phyloP scores from a whole-genome alignment of 1,140 invertebrate species.

The Leptonema lineaticorne region DNA sequence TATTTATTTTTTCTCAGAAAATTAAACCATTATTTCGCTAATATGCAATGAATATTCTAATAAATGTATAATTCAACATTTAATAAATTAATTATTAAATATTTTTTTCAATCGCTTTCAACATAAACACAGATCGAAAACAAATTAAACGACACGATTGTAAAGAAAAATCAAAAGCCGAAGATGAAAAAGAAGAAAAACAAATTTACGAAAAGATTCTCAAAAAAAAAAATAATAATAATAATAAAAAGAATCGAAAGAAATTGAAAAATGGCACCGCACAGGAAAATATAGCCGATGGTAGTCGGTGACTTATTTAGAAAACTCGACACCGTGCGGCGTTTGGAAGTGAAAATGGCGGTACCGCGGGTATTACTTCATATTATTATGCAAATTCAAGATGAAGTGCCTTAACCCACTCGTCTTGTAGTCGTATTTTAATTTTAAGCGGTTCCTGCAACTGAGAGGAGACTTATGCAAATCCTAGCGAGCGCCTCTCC shows the following conservation, averaged over 20 bases:
- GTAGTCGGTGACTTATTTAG: slow-evolving; percentile 4
- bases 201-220: too few relatives aligned
- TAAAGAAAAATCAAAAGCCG: too few relatives aligned
- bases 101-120: not conserved
- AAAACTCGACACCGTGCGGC: not conserved
- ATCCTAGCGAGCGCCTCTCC: not conserved
- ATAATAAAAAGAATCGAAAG: too few relatives aligned
- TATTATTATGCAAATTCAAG: slow-evolving; percentile 35
- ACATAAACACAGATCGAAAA: not conserved
- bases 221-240: too few relatives aligned
- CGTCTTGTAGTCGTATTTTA: slow-evolving; percentile 35
- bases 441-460: slow-evolving; percentile 32
- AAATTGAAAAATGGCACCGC: too few relatives aligned
- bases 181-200: too few relatives aligned
- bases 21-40: too few relatives aligned
- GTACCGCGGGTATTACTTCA: slow-evolving; percentile 29
- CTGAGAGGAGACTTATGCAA: slow-evolving; percentile 30
- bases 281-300: too few relatives aligned
- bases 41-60: too few relatives aligned
- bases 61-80: too few relatives aligned
- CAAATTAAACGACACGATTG: not conserved
- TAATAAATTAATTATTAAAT: too few relatives aligned
- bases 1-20: too few relatives aligned
- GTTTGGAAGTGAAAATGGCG: slow-evolving; percentile 10
- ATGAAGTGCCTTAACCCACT: slow-evolving; percentile 32